These are phyloP conservation scores for Gryllus bimaculatus DNA, from an alignment of 1,140 invertebrate species.

Conservation along the genomic window DNA sequence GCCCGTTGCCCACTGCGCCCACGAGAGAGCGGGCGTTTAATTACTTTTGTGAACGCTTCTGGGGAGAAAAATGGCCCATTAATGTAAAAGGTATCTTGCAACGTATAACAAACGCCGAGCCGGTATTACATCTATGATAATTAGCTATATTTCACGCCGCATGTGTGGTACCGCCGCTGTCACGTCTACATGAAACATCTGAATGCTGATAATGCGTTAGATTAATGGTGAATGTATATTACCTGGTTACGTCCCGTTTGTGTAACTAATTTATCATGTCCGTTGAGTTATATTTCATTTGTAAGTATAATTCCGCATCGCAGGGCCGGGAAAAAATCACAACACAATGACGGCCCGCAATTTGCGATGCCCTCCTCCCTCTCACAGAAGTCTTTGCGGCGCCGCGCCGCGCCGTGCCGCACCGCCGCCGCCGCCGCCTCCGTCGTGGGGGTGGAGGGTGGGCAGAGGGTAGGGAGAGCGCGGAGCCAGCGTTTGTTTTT, in stretches of 20 bases:
- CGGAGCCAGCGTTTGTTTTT: not conserved
- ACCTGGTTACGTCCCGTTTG: constrained; percentile 2
- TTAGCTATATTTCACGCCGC: constrained; percentile 1
- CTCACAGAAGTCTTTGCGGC: no score
- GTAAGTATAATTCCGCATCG: constrained; percentile 1
- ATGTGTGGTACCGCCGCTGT: not conserved
- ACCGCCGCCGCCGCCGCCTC: no score
- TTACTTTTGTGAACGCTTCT: constrained; percentile 1
- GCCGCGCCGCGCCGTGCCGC: no score
- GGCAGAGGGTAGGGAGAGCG: not conserved
- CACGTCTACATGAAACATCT: not conserved
- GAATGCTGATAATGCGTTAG: constrained; percentile 4
- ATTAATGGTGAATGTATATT: constrained; percentile 6
- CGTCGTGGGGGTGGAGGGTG: not conserved
- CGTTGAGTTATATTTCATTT: constrained; percentile 5
- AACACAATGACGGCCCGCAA: not conserved
- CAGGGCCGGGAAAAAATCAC: not conserved
- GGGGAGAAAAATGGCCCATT: not conserved
- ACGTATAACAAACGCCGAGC: not conserved
- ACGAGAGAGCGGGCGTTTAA: not conserved
- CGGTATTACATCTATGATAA: constrained; percentile 1
- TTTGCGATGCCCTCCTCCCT: not conserved
- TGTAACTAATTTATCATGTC: constrained; percentile 5
- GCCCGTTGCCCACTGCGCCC: not conserved
- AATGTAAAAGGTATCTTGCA: constrained; percentile 1